phyloP scores from a whole-genome alignment of 2,797 vertebrate species.

The Coccyzus lansbergi region DNA sequence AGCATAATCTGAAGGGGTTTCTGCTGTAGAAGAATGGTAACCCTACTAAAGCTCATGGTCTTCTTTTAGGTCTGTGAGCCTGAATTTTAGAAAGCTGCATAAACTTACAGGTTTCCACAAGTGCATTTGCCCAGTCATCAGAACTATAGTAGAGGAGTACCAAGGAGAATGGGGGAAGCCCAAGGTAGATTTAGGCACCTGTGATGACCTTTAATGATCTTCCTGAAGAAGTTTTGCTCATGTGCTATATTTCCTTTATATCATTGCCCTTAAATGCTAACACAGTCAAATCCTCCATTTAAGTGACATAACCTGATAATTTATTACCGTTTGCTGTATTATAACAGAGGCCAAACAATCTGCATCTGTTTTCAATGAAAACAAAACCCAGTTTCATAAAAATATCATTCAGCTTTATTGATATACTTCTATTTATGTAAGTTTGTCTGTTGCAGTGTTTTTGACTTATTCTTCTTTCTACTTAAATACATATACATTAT shows the following conservation, averaged over 20 bases:
- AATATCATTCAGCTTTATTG: neutral
- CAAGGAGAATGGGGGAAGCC: neutral
- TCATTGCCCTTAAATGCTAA: neutral
- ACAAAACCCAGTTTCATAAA: neutral
- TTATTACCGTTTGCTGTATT: neutral
- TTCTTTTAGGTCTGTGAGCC: fast-evolving
- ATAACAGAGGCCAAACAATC: neutral
- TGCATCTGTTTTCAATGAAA: neutral
- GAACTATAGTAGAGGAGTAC: neutral
- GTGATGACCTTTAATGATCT: neutral
- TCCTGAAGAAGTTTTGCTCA: neutral
- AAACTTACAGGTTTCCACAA: neutral
- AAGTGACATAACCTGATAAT: neutral
- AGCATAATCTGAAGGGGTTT: neutral
- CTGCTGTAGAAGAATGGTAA: neutral
- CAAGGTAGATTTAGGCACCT: neutral
- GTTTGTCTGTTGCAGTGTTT: neutral
- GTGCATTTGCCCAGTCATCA: neutral
- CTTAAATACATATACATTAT: neutral
- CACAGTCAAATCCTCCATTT: neutral
- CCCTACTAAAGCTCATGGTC: neutral
- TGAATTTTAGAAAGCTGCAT: neutral
- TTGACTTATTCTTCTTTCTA: neutral
- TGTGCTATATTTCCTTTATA: neutral
- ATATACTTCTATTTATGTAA: neutral